A percentile compares a stretch with the other conserved stretches of the same genome.
Conservation (phyloP, 2,113 vertebrate genomes). For the Trichechus manatus region DNA sequence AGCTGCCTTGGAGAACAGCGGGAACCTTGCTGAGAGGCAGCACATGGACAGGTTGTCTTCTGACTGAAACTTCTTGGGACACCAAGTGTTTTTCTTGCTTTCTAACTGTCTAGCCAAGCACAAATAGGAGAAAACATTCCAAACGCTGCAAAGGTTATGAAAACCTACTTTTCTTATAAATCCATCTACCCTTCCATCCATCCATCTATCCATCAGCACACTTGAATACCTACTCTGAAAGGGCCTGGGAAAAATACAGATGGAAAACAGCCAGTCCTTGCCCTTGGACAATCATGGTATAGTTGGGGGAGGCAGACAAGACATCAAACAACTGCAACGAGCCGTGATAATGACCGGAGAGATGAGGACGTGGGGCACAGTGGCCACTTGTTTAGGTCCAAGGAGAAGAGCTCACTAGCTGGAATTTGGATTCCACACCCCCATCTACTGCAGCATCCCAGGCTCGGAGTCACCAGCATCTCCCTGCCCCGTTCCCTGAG, state of each 20-base stretch:
- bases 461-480: neutral
- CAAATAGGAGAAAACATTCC: neutral
- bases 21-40: neutral
- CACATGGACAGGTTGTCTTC: neutral
- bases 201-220: neutral
- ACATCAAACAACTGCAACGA: neutral
- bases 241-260: neutral
- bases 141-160: neutral
- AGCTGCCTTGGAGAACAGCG: neutral
- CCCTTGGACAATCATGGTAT: neutral
- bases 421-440: neutral
- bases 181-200: neutral
- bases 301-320: neutral
- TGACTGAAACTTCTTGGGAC: neutral
- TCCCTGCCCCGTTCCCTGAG: accelerated
- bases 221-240: neutral
- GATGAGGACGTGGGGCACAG: neutral
- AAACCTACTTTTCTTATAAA: neutral
- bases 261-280: neutral
- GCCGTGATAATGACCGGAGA: neutral
- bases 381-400: neutral
- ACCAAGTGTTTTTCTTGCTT: neutral
- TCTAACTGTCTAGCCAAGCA: neutral
- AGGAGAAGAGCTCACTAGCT: neutral
- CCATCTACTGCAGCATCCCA: neutral